A percentile compares a stretch with the other conserved stretches of the same genome.
Conservation (phyloP, 2,888 invertebrate genomes). For the Lycia hirtaria region DNA sequence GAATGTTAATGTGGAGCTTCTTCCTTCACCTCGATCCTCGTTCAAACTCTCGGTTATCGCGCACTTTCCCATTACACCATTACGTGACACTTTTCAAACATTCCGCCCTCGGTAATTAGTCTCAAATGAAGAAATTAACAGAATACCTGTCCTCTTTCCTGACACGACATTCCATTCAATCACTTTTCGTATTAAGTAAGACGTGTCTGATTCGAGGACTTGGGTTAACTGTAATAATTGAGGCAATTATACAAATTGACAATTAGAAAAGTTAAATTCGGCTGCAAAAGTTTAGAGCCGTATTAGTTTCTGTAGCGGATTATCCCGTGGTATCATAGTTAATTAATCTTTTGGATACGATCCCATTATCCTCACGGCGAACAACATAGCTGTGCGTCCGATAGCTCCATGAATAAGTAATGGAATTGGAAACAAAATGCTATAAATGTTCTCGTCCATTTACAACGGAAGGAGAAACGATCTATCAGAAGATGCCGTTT, state of each 20-base stretch:
- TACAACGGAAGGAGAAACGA: conserved; percentile 37
- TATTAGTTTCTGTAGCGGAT: conserved; percentile 34
- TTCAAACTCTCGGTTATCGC: conserved; percentile 61
- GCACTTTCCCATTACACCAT: conserved; percentile 66
- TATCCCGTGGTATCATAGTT: conserved; percentile 49
- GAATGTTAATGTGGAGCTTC: conserved; percentile 68
- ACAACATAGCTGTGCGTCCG: conserved; percentile 37
- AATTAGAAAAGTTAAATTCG: conserved; percentile 53
- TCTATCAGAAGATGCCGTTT: conserved; percentile 44
- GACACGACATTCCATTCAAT: conserved; percentile 17
- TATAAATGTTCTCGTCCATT: conserved; percentile 42
- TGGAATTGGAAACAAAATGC: conserved; percentile 48
- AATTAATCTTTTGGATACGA: conserved; percentile 66
- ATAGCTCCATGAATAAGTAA: conserved; percentile 46
- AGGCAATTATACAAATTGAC: conserved; percentile 42
- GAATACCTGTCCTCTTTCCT: conserved; percentile 23
- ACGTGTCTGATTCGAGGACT: conserved; percentile 18
- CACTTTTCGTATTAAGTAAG: conserved; percentile 13
- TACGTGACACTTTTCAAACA: conserved; percentile 57
- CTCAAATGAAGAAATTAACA: conserved; percentile 33
- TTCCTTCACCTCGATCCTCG: conserved; percentile 62
- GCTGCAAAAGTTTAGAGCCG: conserved; percentile 43
- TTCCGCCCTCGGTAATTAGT: conserved; percentile 39
- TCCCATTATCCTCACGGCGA: conserved; percentile 59
- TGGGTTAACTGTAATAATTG: conserved; percentile 22